These are phyloP conservation scores for Valencia hispanica DNA, from an alignment of 2,797 vertebrate genomes.

Conservation along the genomic window DNA sequence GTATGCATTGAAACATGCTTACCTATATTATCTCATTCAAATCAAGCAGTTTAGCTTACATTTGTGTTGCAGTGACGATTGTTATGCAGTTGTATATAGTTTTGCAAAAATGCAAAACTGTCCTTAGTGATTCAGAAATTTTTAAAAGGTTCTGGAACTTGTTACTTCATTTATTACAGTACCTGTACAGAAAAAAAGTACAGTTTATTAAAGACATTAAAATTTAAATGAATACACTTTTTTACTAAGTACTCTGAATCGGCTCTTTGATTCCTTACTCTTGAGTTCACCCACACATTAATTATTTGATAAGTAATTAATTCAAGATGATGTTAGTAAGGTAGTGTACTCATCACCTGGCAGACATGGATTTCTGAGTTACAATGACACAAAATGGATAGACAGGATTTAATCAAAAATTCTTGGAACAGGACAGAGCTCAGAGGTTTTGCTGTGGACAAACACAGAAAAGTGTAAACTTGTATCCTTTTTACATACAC, in stretches of 20 bases:
- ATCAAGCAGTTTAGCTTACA: neutral
- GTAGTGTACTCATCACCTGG: neutral
- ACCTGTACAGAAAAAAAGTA: conserved; percentile 1
- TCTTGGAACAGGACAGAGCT: neutral
- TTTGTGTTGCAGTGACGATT: conserved; percentile 1
- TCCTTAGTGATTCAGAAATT: conserved; percentile 5
- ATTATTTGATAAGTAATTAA: neutral
- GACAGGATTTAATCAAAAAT: neutral
- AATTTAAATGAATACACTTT: neutral
- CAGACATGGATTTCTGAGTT: neutral
- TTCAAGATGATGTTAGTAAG: neutral
- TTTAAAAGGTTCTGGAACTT: conserved; percentile 6
- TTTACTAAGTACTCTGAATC: neutral
- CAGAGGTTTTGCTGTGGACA: neutral
- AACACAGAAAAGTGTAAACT: neutral
- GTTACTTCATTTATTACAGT: conserved; percentile 17
- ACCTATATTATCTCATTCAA: neutral
- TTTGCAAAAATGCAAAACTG: conserved; percentile 2
- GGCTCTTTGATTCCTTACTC: neutral
- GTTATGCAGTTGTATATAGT: neutral
- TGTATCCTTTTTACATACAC: conserved; percentile 7
- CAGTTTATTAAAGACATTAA: neutral
- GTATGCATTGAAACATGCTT: neutral
- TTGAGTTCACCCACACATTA: neutral
- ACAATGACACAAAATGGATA: neutral